Evolutionary conservation across 92 coral and sea anemone genomes (phyloP), one percentile per base, ranked within the genome.

Genomic region (Blastomussa wellsi): DNA sequence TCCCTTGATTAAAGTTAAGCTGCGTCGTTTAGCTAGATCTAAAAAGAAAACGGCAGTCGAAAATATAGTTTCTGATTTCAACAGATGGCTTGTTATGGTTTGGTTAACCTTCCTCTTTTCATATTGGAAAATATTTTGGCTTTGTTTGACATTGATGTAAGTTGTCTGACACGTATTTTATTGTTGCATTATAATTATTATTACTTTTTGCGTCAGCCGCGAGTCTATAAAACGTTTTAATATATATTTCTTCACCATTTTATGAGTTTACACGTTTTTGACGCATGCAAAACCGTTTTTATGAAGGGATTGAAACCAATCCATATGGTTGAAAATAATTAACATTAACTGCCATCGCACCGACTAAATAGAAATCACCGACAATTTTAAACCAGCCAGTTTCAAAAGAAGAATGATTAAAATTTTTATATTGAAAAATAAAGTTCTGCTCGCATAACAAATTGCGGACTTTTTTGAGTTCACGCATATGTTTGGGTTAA

Each of bases 61-160:
- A 48, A 49, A 31, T 19, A 0, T 49, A 32, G 39, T 33, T 55
- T 51, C 69, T 37, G 66, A 49, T 79, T 79, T 79, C n/a, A 62
- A 70, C 78, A 71, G 78, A 82, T 82, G 78, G 86, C 19, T 70
- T 70, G 48, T 38, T 70, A 62, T 70, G 75, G 16, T 16, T 35
- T 38, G 75, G 74, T 69, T 70, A 70, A 70, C 75, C 75, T 70
- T 20, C 3, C n/a, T 13, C n/a, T 70, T 70, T 16, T 33, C 26
- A 35, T 68, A n/a, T 57, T 57, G 29, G 65, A 26, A 62, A 70
- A 70, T 33, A 70, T 70, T 37, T 3, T 24, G 75, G 75, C 20
- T 70, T 33, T 70, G 7, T 70, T 70, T 70, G 48, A 13, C 48
- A 38, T 42, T 38, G 22, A 69, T 35, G 74, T 69, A 16, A 15